phyloP scores from a whole-genome alignment of 2,888 invertebrate genomes.

The Bruchidius siliquastri region DNA sequence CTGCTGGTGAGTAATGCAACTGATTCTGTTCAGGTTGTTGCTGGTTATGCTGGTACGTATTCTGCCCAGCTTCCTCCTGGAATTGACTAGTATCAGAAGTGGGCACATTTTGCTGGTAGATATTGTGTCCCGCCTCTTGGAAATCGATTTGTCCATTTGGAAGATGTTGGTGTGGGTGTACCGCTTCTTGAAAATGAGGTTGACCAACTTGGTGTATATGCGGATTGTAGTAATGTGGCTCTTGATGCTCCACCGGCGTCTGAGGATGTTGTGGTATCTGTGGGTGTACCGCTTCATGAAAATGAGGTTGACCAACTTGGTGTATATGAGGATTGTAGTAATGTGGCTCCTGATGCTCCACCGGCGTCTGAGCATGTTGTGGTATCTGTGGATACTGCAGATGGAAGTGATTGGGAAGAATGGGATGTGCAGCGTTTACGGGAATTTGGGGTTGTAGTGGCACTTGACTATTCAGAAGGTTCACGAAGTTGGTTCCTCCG shows the following conservation, averaged over 20 bases:
- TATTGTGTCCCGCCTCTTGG: slow-evolving; percentile 14
- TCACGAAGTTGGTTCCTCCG: slow-evolving; percentile 22
- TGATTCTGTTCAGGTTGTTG: slow-evolving; percentile 6
- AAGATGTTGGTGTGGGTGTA: slow-evolving; percentile 3
- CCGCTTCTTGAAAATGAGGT: not conserved
- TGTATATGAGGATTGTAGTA: not conserved
- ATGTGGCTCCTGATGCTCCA: not conserved
- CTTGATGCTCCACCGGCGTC: not conserved
- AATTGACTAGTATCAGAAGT: slow-evolving; percentile 11
- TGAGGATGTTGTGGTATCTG: slow-evolving; percentile 14
- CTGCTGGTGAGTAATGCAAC: slow-evolving; percentile 11
- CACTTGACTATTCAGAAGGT: slow-evolving; percentile 13
- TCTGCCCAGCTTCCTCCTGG: slow-evolving; percentile 10
- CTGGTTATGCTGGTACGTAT: slow-evolving; percentile 7
- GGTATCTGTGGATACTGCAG: slow-evolving; percentile 20
- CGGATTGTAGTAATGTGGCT: not conserved
- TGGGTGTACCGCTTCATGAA: too few relatives aligned
- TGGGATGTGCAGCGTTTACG: slow-evolving; percentile 13
- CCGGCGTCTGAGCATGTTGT: slow-evolving; percentile 5
- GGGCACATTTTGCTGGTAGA: slow-evolving; percentile 22
- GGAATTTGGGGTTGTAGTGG: slow-evolving; percentile 19
- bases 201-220: not conserved
- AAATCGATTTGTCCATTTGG: slow-evolving; percentile 16
- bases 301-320: not conserved
- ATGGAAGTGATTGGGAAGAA: slow-evolving; percentile 18